Evolutionary conservation across 92 coral and sea anemone species (phyloP), one percentile per base, ranked within the genome.

Genomic region (Epizoanthus scotinus): DNA sequence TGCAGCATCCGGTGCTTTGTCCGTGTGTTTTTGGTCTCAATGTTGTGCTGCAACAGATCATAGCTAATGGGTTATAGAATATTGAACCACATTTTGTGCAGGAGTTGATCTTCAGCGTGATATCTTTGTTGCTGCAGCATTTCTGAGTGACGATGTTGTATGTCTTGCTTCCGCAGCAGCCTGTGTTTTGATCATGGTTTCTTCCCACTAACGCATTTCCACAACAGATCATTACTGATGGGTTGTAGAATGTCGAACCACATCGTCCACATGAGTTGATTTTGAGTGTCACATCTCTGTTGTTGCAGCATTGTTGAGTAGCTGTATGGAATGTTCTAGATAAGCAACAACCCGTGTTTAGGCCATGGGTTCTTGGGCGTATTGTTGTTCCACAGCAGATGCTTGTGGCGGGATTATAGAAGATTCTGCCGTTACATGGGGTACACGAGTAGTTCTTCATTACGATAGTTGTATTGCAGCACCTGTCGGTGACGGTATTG

Each of bases 171-270:
- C 82, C 15, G 31, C 82, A 77, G 29, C 82, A 77, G 0, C 66
- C 63, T 38, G 70, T 34, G 27, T 57, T 8, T 2, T 42, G 12
- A 8, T 57, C 82, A 36, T 77, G 36, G 5, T 10, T 24, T 60
- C 22, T 63, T 38, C 8, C 34, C n/a, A 19, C 17, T 6, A 66
- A 21, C 2, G 8, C 34, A 6, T n/a, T 29, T 1, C 21, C 14
- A 22, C 82, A 77, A 4, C 82, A 77, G 14, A 77, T 77, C 25
- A 59, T 19, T 29, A 25, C n/a, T 56, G 53, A 8, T 14, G 82
- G 70, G 34, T 59, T 66, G 18, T 66, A 77, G 3, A 77, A 57
- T 8, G 15, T 27, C 1, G 19, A 28, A 50, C 82, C 82, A 28
- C 82, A 77, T 12, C 25, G 53, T n/a, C 5, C 27, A 14, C 81